Evolutionary conservation across 2,888 invertebrate species (phyloP), one percentile per base, ranked within the genome.

Genomic region (Drosophila subsilvestris): DNA sequence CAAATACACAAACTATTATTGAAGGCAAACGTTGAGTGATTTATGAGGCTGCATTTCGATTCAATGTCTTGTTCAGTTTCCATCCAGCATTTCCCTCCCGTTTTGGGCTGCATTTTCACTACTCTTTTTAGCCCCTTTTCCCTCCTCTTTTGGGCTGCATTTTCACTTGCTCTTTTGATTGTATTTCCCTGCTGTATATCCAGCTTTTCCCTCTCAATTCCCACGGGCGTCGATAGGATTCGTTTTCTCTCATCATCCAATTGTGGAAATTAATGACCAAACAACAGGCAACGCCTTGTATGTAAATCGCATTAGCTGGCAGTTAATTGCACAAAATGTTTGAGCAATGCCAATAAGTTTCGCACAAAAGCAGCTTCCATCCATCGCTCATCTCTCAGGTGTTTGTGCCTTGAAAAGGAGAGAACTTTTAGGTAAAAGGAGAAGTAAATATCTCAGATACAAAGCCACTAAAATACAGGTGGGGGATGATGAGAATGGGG

Each of bases 211-310:
- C 27, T 27, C 27, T 8, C 27, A 3, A 5, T 6, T 27, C 9
- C 27, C 27, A 4, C 25, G 25, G 4, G 6, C 25, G 1, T 1
- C 25, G 6, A 25, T 3, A 25, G 6, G 25, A 25, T 25, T 25
- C 6, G 25, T 25, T 25, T 25, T 12, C 32, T 32, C 32, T 29
- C 9, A 32, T 32, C 32, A 12, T 14, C 6, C 6, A 63, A 75
- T 75, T 67, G 37, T 76, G 56, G 51, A 55, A 65, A 78, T 49
- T 75, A 47, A 49, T 57, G 32, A 25, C 56, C 49, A 65, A 69
- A 63, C 47, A 68, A 43, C 47, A 32, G 37, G 37, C 48, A 54
- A 59, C 37, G 20, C 37, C 49, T 25, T 58, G 44, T 54, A 47
- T 61, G 47, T 18, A 57, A 66, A 65, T 66, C 47, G 59, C 66